Evolutionary conservation across 2,888 invertebrate species (phyloP).

Genomic region (Chrysolina americana): DNA sequence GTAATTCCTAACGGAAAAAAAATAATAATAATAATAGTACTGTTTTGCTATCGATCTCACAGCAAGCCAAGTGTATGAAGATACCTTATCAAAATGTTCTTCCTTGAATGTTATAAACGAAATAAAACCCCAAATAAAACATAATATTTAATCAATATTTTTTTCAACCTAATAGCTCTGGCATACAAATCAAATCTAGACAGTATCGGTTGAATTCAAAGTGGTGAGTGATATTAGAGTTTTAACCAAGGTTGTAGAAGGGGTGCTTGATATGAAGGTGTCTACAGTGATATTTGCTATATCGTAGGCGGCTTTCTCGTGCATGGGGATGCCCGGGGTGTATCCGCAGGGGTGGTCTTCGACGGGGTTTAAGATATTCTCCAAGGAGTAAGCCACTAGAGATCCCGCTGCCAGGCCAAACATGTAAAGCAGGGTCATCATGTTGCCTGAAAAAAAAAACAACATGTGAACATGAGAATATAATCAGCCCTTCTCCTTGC

Average conservation of each 20-base stretch:
- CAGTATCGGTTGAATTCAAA: conserved; percentile 28
- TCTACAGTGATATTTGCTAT: conserved; percentile 32
- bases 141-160: conserved; percentile 6
- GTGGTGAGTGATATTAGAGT: conserved; percentile 27
- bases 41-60: no score
- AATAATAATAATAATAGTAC: no score
- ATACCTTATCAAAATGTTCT: no score
- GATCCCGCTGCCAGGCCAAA: conserved; percentile 89
- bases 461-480: no score
- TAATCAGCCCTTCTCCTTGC: no score
- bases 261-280: conserved; percentile 44
- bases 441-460: conserved; percentile 78
- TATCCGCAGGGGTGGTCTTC: conserved; percentile 60
- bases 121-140: conserved; percentile 16
- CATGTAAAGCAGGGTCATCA: conserved; percentile 94
- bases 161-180: conserved; percentile 21
- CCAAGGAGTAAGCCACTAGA: conserved; percentile 84
- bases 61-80: no score
- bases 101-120: background rate
- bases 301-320: conserved; percentile 33
- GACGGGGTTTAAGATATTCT: conserved; percentile 66
- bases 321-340: conserved; percentile 14
- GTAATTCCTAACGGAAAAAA: no score
- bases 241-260: conserved; percentile 42
- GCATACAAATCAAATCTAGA: conserved; percentile 9